Base-by-base conservation (phyloP, 1,140 invertebrate genomes). In the Trichoplusia ni region DNA sequence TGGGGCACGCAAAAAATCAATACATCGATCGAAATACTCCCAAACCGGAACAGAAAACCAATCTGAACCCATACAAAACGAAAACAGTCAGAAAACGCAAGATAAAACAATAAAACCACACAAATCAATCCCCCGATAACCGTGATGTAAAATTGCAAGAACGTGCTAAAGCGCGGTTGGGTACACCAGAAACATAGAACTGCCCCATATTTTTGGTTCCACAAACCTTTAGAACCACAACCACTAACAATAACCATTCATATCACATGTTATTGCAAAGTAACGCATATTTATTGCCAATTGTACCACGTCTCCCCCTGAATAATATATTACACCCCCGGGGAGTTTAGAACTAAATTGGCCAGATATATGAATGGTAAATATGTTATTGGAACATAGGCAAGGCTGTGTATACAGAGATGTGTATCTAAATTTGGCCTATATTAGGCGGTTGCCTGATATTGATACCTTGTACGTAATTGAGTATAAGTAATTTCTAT, bases 211-310 rank as follows among this genome's bases (percentile, higher is more conserved):
- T 44, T 58, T 44, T 18, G 14, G 23, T 58, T 19, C 11, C 33
- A 38, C 2, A 53, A 40, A 56, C 37, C 53, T 56, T 11, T 56
- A 18, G 8, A 47, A 37, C 37, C 37, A 40, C 16, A 42, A 44
- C 37, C 27, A 58, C 38, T 58, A 61, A 64, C 61, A 56, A 64
- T 54, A 44, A 54, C 61, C 47, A 64, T 64, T 54, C 61, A 54
- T 64, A 54, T 64, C 47, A 38, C 21, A 49, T 64, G 58, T 47
- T 64, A 64, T 64, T 64, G 61, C 61, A 64, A 64, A 64, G 61
- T 64, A 64, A 64, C 61, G 61, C 49, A 54, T 64, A 64, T 64
- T 64, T 64, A 64, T 64, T 64, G 61, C 25, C 61, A 64, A 64
- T 64, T 54, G 14, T 61, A 25, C 18, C 58, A 19, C 56, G 8